These are phyloP conservation scores for Orchesella cincta DNA, from an alignment of 1,140 invertebrate genomes.

Conservation along the genomic window DNA sequence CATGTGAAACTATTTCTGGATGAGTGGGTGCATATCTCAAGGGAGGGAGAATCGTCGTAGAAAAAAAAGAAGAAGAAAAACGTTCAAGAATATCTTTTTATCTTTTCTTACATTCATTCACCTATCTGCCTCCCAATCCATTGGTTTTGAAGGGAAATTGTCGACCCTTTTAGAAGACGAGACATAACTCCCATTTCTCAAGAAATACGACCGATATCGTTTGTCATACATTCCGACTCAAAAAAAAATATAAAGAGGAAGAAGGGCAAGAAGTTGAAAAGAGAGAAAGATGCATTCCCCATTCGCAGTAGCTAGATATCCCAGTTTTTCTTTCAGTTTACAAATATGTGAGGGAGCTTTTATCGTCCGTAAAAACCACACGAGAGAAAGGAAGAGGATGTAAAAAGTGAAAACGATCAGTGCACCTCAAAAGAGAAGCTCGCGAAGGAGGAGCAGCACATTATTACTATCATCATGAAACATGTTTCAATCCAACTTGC, in stretches of 20 bases:
- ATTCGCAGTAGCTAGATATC: no score
- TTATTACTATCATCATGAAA: no score
- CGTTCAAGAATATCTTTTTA: conserved; percentile 1
- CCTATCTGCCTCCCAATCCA: conserved; percentile 27
- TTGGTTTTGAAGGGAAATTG: conserved; percentile 22
- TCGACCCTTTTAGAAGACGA: conserved; percentile 26
- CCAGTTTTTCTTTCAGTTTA: not conserved
- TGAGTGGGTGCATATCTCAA: not conserved
- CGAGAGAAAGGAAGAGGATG: not conserved
- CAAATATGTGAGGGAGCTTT: conserved; percentile 2
- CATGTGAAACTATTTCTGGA: no score
- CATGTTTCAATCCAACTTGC: no score
- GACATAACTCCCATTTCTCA: conserved; percentile 44
- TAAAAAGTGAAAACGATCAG: conserved; percentile 10
- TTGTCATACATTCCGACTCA: conserved; percentile 43
- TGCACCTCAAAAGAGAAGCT: not conserved
- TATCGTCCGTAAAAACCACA: conserved; percentile 22
- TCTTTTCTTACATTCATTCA: not conserved
- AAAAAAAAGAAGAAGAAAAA: conserved; percentile 3
- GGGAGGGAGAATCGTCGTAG: not conserved
- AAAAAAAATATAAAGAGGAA: conserved; percentile 7
- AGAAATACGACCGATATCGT: conserved; percentile 51
- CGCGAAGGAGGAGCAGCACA: no score
- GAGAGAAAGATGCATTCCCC: not conserved
- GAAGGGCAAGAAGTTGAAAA: conserved; percentile 6